These are phyloP conservation scores for Hassar affinis DNA, from an alignment of 2,113 vertebrate genomes.

Conservation along the genomic window DNA sequence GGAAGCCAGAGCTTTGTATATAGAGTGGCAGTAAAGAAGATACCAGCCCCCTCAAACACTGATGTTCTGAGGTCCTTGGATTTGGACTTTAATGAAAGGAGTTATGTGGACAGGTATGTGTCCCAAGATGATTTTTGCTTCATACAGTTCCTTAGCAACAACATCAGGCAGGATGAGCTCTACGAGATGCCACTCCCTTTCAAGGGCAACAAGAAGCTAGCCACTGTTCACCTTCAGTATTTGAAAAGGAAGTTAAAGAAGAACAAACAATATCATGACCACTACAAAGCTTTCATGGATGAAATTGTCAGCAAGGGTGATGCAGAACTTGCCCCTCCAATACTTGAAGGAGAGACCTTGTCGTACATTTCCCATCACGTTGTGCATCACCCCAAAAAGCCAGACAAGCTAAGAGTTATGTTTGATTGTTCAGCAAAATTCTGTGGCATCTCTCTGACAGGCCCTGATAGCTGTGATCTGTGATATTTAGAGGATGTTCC, in stretches of 20 bases:
- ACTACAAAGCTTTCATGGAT: conserved; percentile 42
- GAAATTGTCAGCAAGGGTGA: conserved; percentile 11
- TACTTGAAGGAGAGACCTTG: neutral
- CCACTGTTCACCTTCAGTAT: conserved; percentile 18
- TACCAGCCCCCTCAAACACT: conserved; percentile 6
- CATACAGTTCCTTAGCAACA: conserved; percentile 33
- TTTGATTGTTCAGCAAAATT: conserved; percentile 27
- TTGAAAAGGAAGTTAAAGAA: conserved; percentile 8
- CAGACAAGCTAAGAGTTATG: conserved; percentile 5
- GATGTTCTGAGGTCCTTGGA: conserved; percentile 20
- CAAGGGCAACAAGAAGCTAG: conserved; percentile 41
- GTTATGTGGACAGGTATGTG: conserved; percentile 38
- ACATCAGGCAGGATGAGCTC: neutral
- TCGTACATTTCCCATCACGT: conserved; percentile 37
- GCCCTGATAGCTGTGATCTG: conserved; percentile 31
- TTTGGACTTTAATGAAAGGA: conserved; percentile 47
- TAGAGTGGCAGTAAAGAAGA: conserved; percentile 34
- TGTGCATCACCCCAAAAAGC: conserved; percentile 23
- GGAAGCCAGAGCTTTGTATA: neutral
- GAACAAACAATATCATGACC: conserved; percentile 5
- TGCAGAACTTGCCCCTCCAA: neutral
- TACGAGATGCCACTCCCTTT: neutral
- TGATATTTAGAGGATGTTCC: conserved; percentile 24
- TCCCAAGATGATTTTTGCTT: conserved; percentile 47
- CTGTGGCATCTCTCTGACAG: conserved; percentile 16